A percentile compares a stretch with the other conserved stretches of the same genome.
These are phyloP conservation scores for Cancer borealis DNA, from an alignment of 2,888 invertebrate genomes.

Conservation along the genomic window DNA sequence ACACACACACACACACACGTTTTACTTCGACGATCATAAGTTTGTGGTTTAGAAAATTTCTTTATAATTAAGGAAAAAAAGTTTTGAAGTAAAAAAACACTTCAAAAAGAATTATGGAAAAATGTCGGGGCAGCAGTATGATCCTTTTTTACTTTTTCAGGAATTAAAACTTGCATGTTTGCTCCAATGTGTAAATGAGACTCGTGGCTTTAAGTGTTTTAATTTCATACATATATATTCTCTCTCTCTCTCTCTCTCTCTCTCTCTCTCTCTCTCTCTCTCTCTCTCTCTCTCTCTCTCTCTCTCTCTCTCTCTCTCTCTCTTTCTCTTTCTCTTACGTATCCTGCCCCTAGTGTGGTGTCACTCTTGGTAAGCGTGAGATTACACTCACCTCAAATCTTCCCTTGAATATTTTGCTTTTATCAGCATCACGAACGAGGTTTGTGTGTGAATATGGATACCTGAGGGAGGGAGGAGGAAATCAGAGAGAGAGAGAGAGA, in stretches of 20 bases:
- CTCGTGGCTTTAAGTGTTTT: background rate
- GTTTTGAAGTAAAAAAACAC: background rate
- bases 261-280: constrained; percentile 1
- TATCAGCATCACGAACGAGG: background rate
- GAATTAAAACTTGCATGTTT: background rate
- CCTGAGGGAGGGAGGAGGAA: background rate
- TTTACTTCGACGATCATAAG: background rate
- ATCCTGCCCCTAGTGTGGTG: background rate
- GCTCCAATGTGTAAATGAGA: constrained; percentile 2
- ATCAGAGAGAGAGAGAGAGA: too few species aligned
- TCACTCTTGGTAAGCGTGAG: background rate
- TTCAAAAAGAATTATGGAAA: background rate
- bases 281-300: constrained; percentile 1
- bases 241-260: background rate
- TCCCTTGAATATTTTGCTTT: constrained; percentile 30
- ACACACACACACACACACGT: background rate
- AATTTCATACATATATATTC: background rate
- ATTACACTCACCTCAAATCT: constrained; percentile 24
- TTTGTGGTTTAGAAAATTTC: background rate
- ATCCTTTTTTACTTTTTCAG: background rate
- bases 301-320: constrained; percentile 1
- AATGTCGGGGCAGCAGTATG: too few species aligned
- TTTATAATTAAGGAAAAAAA: background rate
- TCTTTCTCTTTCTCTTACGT: background rate
- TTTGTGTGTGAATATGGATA: constrained; percentile 4